phyloP scores from a whole-genome alignment of 2,888 invertebrate species.

The Harpagoxenus sublaevis region DNA sequence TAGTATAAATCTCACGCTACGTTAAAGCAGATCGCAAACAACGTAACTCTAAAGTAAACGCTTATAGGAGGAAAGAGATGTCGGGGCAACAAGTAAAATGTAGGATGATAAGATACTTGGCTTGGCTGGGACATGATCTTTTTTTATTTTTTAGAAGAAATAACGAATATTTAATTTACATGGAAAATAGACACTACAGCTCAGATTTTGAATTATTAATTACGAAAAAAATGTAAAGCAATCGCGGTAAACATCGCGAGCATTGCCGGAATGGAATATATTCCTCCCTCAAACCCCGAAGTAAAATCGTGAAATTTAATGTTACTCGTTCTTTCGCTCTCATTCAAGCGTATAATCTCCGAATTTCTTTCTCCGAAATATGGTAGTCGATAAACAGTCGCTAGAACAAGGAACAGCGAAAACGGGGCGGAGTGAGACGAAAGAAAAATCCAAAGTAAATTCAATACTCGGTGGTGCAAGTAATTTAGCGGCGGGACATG shows the following conservation, averaged over 20 bases:
- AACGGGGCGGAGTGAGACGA: background rate
- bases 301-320: conserved; percentile 7
- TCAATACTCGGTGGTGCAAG: conserved; percentile 55
- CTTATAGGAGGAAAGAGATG: background rate
- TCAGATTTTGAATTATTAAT: conserved; percentile 30
- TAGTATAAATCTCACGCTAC: conserved; percentile 40
- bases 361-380: conserved; percentile 11
- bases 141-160: background rate
- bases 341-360: conserved; percentile 17
- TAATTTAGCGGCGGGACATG: conserved; percentile 60
- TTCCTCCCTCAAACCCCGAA: background rate
- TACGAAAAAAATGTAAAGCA: conserved; percentile 1
- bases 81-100: background rate
- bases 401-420: background rate
- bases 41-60: conserved; percentile 43
- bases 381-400: conserved; percentile 26
- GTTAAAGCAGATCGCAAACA: conserved; percentile 43
- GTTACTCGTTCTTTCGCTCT: background rate
- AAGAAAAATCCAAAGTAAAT: conserved; percentile 27
- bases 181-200: conserved; percentile 14
- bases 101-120: background rate
- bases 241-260: background rate
- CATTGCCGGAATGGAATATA: background rate
- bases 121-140: background rate
- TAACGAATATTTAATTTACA: conserved; percentile 23